These are phyloP conservation scores for Rotaria magnacalcarata DNA, from an alignment of 2,888 invertebrate species.

Conservation along the genomic window DNA sequence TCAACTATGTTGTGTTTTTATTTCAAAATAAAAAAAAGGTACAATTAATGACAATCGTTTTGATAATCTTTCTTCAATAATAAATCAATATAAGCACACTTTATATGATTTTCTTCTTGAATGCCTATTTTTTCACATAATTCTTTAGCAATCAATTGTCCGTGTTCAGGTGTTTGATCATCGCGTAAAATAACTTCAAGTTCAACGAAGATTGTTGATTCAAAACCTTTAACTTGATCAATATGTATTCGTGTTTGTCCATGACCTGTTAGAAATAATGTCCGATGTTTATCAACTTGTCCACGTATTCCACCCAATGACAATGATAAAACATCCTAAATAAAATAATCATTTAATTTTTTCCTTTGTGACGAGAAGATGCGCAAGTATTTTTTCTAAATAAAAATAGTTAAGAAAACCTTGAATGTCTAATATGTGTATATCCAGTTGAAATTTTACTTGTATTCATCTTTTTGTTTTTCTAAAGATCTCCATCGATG, in stretches of 20 bases:
- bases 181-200: conserved; percentile 69
- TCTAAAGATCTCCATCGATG: no score
- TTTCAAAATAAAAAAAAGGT: no score
- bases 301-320: background rate
- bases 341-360: no score
- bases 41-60: no score
- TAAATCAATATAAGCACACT: conserved; percentile 74
- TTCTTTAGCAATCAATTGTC: conserved; percentile 69
- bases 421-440: no score
- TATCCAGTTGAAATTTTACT: no score
- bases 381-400: no score
- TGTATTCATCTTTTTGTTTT: no score
- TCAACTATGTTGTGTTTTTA: no score
- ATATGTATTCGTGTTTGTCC: conserved; percentile 81
- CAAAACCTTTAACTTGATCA: conserved; percentile 75
- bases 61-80: conserved; percentile 54
- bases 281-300: background rate
- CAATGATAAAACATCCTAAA: background rate
- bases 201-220: conserved; percentile 70
- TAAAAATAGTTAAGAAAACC: no score
- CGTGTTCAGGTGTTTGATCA: conserved; percentile 68
- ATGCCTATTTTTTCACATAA: conserved; percentile 70
- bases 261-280: background rate
- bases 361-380: no score
- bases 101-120: conserved; percentile 66